phyloP scores from a whole-genome alignment of 2,797 vertebrate genomes.

The Hybognathus amarus region DNA sequence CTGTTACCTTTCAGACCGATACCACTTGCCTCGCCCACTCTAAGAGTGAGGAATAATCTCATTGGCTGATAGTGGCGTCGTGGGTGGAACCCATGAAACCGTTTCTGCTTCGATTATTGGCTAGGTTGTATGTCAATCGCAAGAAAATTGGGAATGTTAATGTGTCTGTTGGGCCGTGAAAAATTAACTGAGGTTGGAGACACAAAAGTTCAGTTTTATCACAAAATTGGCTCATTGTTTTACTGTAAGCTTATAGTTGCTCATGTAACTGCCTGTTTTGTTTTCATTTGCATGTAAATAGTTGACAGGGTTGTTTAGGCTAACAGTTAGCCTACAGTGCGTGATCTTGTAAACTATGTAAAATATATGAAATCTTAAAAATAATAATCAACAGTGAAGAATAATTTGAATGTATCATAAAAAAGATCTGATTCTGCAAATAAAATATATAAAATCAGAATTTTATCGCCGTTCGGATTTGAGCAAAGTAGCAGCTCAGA shows the following conservation, averaged over 20 bases:
- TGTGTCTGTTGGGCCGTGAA: neutral
- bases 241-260: neutral
- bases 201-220: neutral
- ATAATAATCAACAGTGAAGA: neutral
- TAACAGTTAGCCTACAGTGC: neutral
- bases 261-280: neutral
- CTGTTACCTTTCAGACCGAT: conserved; percentile 64
- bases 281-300: neutral
- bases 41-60: neutral
- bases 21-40: conserved; percentile 67
- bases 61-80: conserved; percentile 62
- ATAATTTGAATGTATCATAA: neutral
- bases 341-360: neutral
- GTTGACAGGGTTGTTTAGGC: neutral
- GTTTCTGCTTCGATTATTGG: conserved; percentile 64
- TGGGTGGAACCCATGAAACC: conserved; percentile 50
- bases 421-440: neutral
- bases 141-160: neutral
- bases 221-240: neutral
- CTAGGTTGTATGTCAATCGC: conserved; percentile 44
- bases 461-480: neutral
- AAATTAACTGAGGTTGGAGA: neutral
- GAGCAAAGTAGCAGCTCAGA: neutral
- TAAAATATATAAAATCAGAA: neutral
- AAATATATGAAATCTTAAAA: neutral